Conservation (phyloP, 2,888 invertebrate species). For the Stenodera caucasica region DNA sequence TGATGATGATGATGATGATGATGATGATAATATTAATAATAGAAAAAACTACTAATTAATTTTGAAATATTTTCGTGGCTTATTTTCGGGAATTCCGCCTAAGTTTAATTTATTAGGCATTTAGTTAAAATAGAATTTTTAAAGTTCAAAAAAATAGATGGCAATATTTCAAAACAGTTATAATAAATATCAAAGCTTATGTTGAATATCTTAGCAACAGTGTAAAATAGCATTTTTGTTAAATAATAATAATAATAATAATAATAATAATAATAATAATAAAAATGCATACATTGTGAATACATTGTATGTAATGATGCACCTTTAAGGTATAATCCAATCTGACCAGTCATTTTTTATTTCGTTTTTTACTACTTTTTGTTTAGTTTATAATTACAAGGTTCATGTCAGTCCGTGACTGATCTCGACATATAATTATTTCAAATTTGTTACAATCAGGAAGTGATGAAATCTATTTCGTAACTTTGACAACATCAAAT, state of each 20-base stretch:
- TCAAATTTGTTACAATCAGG: constrained; percentile 1
- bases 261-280: background rate
- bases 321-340: background rate
- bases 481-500: background rate
- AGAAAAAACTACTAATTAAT: background rate
- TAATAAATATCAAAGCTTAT: too few relatives aligned
- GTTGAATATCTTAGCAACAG: background rate
- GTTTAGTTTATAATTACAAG: background rate
- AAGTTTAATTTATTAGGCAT: background rate
- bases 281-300: background rate
- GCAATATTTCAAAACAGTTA: background rate
- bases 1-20: background rate
- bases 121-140: too few relatives aligned
- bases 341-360: background rate
- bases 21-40: background rate
- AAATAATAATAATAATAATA: too few relatives aligned
- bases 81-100: background rate
- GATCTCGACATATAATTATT: constrained; percentile 6
- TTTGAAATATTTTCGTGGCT: too few relatives aligned
- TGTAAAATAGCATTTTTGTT: background rate
- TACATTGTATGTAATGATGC: background rate
- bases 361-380: too few relatives aligned
- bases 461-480: constrained; percentile 1
- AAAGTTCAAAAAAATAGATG: too few relatives aligned
- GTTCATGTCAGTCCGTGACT: constrained; percentile 4